Evolutionary conservation across 2,888 invertebrate species (phyloP).

Genomic region (Brachyptera risi): DNA sequence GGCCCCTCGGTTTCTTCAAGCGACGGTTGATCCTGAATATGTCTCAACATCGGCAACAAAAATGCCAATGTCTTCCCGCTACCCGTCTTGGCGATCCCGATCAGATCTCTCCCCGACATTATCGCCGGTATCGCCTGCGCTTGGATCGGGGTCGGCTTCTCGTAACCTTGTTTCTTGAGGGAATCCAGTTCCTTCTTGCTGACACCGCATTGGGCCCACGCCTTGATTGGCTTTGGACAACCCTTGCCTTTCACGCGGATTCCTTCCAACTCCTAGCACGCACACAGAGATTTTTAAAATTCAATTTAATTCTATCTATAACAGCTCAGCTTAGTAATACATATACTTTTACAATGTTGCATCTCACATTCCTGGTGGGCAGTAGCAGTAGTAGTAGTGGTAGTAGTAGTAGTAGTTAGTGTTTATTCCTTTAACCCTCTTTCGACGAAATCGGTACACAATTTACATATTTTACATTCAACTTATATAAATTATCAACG

Average conservation of each 20-base stretch:
- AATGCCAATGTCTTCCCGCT: slow-evolving; percentile 98
- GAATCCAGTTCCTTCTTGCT: slow-evolving; percentile 92
- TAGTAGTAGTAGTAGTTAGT: no score
- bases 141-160: slow-evolving; percentile 98
- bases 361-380: no score
- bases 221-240: slow-evolving; percentile 91
- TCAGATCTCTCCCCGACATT: slow-evolving; percentile 90
- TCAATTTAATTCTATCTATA: no score
- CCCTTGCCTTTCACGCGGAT: slow-evolving; percentile 95
- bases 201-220: slow-evolving; percentile 98
- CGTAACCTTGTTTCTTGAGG: slow-evolving; percentile 83
- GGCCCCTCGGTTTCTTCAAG: slow-evolving; percentile 98
- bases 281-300: no score
- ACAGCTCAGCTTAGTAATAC: no score
- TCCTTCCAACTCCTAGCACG: slow-evolving; percentile 83
- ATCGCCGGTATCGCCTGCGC: slow-evolving; percentile 96
- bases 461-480: no score
- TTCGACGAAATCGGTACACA: no score
- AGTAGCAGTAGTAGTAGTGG: no score
- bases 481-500: no score
- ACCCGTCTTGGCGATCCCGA: slow-evolving; percentile 98
- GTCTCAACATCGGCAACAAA: slow-evolving; percentile 94
- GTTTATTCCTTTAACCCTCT: no score
- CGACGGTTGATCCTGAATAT: slow-evolving; percentile 89
- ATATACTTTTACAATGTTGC: no score